A percentile compares a stretch with the other conserved stretches of the same genome.
phyloP scores from a whole-genome alignment of 2,797 vertebrate species.

The Sebastes nivosus region DNA sequence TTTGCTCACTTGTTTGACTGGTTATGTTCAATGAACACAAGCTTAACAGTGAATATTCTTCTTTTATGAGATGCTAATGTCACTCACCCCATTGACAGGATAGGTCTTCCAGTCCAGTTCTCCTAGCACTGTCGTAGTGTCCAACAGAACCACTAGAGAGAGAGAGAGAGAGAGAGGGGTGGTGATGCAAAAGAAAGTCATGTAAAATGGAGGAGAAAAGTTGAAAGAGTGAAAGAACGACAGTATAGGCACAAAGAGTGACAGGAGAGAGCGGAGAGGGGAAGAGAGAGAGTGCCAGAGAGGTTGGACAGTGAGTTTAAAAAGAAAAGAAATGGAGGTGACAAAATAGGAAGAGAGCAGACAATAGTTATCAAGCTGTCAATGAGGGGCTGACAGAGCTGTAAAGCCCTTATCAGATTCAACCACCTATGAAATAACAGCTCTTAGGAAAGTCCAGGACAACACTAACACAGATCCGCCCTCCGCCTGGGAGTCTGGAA shows the following conservation, averaged over 20 bases:
- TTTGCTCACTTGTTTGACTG: background rate
- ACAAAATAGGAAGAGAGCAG: conserved; percentile 65
- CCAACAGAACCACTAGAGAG: conserved; percentile 92
- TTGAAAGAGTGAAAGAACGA: conserved; percentile 29
- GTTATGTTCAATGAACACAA: background rate
- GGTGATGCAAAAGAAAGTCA: conserved; percentile 47
- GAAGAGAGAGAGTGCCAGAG: conserved; percentile 12
- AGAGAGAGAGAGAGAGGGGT: conserved; percentile 69
- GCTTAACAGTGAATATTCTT: background rate
- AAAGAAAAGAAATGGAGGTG: conserved; percentile 71
- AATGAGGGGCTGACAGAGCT: conserved; percentile 56
- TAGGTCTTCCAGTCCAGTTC: conserved; percentile 98
- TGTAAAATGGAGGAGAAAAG: conserved; percentile 39
- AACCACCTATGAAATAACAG: conserved; percentile 80
- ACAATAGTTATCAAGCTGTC: conserved; percentile 80
- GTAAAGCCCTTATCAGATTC: conserved; percentile 72
- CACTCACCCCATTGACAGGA: conserved; percentile 97
- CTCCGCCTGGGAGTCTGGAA: conserved; percentile 46
- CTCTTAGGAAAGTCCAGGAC: conserved; percentile 62
- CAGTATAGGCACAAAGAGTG: conserved; percentile 39
- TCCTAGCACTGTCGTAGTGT: conserved; percentile 93
- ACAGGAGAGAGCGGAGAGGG: conserved; percentile 22
- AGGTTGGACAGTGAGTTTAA: conserved; percentile 58
- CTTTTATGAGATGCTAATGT: conserved; percentile 1
- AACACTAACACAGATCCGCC: conserved; percentile 45